These are phyloP conservation scores for Drosophila formosana DNA, from an alignment of 2,888 invertebrate genomes.

Conservation along the genomic window DNA sequence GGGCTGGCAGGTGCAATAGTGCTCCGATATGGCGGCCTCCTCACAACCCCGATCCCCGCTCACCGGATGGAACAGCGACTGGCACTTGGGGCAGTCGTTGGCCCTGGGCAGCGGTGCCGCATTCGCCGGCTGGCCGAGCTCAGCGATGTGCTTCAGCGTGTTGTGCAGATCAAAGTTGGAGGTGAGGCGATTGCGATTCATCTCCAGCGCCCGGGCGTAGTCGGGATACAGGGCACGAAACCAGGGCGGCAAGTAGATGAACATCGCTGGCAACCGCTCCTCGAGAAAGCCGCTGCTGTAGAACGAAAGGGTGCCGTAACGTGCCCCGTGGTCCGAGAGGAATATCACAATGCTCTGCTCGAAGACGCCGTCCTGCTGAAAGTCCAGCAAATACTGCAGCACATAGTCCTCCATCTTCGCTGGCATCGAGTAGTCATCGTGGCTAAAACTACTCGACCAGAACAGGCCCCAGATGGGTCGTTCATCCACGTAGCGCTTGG, in stretches of 20 bases:
- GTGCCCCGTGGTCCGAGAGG: conserved; percentile 91
- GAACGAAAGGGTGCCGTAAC: conserved; percentile 89
- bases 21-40: conserved; percentile 88
- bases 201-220: conserved; percentile 86
- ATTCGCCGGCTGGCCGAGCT: conserved; percentile 70
- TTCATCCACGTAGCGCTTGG: conserved; percentile 87
- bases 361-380: conserved; percentile 87
- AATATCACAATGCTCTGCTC: conserved; percentile 89
- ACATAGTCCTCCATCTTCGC: conserved; percentile 88
- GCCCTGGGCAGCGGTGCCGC: conserved; percentile 78
- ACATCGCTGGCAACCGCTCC: conserved; percentile 90
- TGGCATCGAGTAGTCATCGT: conserved; percentile 88
- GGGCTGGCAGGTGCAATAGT: conserved; percentile 89
- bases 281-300: conserved; percentile 90
- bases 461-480: conserved; percentile 89
- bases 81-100: conserved; percentile 88
- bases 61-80: conserved; percentile 87
- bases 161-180: conserved; percentile 91
- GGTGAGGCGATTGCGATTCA: conserved; percentile 88
- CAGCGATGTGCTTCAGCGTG: conserved; percentile 88
- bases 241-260: conserved; percentile 88
- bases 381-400: conserved; percentile 86
- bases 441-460: conserved; percentile 91
- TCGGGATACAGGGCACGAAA: conserved; percentile 86
- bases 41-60: conserved; percentile 87